Evolutionary conservation across 2,888 invertebrate genomes (phyloP).

Genomic region (Caenorhabditis drosophilae): DNA sequence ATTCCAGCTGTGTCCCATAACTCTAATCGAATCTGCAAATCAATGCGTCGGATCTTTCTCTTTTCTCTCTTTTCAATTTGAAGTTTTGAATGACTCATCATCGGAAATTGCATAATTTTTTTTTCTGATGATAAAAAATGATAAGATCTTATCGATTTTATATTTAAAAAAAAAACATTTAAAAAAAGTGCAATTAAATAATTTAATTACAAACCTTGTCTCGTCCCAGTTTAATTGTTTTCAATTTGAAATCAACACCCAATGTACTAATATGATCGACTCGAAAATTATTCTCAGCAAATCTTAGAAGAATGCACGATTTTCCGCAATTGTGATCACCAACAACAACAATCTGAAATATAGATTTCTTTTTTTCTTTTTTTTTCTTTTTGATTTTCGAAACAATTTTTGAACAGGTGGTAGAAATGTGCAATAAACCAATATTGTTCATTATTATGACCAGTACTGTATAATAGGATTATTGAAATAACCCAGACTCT

Average conservation of each 20-base stretch:
- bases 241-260: constrained; percentile 69
- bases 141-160: neutral
- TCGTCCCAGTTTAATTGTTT: constrained; percentile 69
- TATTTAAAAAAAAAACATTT: neutral
- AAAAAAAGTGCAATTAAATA: neutral
- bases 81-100: too few species aligned
- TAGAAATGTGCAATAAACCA: too few species aligned
- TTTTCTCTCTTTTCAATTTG: too few species aligned
- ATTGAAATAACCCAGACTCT: too few species aligned
- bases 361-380: too few species aligned
- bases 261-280: constrained; percentile 67
- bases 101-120: too few species aligned
- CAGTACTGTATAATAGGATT: too few species aligned
- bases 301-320: constrained; percentile 68
- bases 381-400: too few species aligned
- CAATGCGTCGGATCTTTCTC: too few species aligned
- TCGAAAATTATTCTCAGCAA: constrained; percentile 67
- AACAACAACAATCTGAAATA: constrained; percentile 58
- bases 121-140: too few species aligned
- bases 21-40: constrained; percentile 57
- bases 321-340: constrained; percentile 70
- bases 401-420: too few species aligned
- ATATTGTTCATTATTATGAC: constrained; percentile 1
- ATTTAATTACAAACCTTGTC: constrained; percentile 53
- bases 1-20: constrained; percentile 68